Conservation (phyloP, 2,888 invertebrate species). For the Luperina nickerlii region DNA sequence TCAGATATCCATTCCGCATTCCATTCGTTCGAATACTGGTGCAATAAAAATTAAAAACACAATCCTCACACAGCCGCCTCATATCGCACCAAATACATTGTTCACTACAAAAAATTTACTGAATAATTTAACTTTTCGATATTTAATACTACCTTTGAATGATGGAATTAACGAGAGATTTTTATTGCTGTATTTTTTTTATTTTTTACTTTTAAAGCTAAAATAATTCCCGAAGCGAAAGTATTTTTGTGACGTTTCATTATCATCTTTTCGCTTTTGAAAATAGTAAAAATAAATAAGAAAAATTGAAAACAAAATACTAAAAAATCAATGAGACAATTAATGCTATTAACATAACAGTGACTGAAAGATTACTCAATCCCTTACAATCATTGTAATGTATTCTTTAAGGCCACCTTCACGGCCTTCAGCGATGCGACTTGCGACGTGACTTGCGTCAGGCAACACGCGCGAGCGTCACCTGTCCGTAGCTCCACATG, state of each 20-base stretch:
- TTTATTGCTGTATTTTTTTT: too few species aligned
- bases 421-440: too few species aligned
- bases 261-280: not conserved
- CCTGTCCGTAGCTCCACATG: too few species aligned
- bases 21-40: slow-evolving; percentile 4
- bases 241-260: not conserved
- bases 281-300: not conserved
- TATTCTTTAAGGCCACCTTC: not conserved
- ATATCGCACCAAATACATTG: slow-evolving; percentile 9
- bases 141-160: not conserved
- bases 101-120: not conserved
- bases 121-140: slow-evolving; percentile 15
- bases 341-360: not conserved
- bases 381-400: not conserved
- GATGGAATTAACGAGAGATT: too few species aligned
- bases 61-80: slow-evolving; percentile 7
- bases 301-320: not conserved
- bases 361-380: not conserved
- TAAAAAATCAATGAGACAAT: not conserved
- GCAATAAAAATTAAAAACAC: slow-evolving; percentile 30
- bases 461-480: not conserved
- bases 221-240: too few species aligned
- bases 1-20: slow-evolving; percentile 5
- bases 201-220: not conserved
- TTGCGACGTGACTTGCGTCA: not conserved